Evolutionary conservation across 2,113 vertebrate species (phyloP).

Genomic region (Silurus meridionalis): DNA sequence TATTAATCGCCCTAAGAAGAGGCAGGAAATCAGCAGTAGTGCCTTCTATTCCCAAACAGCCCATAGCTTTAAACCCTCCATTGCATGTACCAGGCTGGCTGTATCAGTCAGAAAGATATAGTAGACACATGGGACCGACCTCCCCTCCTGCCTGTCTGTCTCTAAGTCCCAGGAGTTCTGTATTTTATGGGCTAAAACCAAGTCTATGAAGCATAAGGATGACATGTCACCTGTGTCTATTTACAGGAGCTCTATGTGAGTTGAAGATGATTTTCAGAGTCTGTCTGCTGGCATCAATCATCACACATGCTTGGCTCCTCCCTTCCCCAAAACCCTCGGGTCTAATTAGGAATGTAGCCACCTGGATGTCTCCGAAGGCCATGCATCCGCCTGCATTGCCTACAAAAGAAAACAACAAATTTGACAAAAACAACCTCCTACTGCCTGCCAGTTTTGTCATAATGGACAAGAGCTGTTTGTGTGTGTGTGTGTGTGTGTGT

Average conservation of each 20-base stretch:
- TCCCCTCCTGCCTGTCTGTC: background rate
- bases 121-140: background rate
- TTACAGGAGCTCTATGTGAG: background rate
- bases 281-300: constrained; percentile 38
- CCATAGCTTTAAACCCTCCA: background rate
- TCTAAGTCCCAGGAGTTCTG: background rate
- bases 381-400: constrained; percentile 28
- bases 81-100: background rate
- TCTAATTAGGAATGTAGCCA: constrained; percentile 55
- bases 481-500: background rate
- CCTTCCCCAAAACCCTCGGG: constrained; percentile 45
- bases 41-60: background rate
- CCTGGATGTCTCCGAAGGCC: constrained; percentile 52
- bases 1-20: background rate
- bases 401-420: constrained; percentile 51
- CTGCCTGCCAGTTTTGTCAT: constrained; percentile 40
- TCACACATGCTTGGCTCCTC: constrained; percentile 36
- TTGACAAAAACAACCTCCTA: constrained; percentile 53
- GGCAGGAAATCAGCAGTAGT: background rate
- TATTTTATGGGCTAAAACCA: constrained; percentile 37
- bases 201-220: constrained; percentile 51
- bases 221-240: constrained; percentile 27
- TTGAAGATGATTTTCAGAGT: constrained; percentile 42
- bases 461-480: constrained; percentile 14
- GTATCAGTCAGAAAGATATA: constrained; percentile 9